Conservation (phyloP, 2,797 vertebrate species). For the Brachyrhaphis roseni region DNA sequence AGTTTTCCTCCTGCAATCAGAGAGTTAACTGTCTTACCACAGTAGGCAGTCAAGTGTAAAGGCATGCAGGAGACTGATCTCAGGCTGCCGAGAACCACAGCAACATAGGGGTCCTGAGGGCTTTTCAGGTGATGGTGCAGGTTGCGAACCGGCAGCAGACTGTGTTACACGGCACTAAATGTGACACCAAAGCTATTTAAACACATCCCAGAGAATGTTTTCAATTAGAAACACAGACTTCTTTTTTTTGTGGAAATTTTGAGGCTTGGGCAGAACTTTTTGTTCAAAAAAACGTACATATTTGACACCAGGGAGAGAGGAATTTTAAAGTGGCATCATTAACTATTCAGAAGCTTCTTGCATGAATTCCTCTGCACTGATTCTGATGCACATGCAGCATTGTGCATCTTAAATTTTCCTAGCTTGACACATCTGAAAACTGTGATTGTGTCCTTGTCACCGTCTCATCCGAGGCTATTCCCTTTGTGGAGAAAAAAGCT, state of each 20-base stretch:
- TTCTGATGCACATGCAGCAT: slow-evolving; percentile 21
- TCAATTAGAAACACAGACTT: background rate
- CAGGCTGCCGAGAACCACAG: slow-evolving; percentile 61
- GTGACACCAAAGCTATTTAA: slow-evolving; percentile 17
- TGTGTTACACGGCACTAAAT: slow-evolving; percentile 11
- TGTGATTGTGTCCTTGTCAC: slow-evolving; percentile 57
- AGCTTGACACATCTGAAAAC: slow-evolving; percentile 52
- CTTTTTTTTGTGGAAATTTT: background rate
- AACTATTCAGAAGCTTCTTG: slow-evolving; percentile 24
- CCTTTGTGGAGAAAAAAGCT: slow-evolving; percentile 41
- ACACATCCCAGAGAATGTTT: slow-evolving; percentile 16
- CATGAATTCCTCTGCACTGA: slow-evolving; percentile 37
- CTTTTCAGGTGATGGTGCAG: slow-evolving; percentile 65
- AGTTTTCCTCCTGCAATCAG: slow-evolving; percentile 69
- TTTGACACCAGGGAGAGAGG: background rate
- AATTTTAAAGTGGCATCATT: background rate
- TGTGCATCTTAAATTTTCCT: slow-evolving; percentile 48
- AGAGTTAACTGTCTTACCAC: slow-evolving; percentile 72
- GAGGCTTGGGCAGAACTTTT: background rate
- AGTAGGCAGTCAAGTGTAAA: slow-evolving; percentile 75
- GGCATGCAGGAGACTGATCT: slow-evolving; percentile 70
- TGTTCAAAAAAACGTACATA: background rate
- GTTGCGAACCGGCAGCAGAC: slow-evolving; percentile 39
- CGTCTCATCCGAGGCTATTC: slow-evolving; percentile 49
- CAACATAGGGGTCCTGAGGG: slow-evolving; percentile 63